Evolutionary conservation across 2,888 invertebrate genomes (phyloP).

Genomic region (Herminia tarsipennalis): DNA sequence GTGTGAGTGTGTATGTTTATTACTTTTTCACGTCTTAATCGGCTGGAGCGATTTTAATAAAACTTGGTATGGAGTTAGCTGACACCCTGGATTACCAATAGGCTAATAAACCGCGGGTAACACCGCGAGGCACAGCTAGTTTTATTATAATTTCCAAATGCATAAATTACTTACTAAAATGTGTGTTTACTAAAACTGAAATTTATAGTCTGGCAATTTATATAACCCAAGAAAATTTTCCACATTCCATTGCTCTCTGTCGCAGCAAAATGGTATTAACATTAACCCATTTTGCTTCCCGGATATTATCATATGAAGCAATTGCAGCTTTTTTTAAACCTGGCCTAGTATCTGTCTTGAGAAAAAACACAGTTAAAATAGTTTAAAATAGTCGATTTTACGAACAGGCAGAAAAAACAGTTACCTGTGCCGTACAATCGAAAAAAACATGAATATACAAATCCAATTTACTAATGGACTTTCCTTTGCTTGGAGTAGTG

Average conservation of each 20-base stretch:
- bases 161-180: not conserved
- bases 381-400: constrained; percentile 34
- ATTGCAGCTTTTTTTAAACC: constrained; percentile 7
- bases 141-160: not conserved
- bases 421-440: constrained; percentile 41
- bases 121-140: no score
- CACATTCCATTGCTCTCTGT: constrained; percentile 18
- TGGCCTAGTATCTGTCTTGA: constrained; percentile 14
- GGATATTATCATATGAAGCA: constrained; percentile 12
- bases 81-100: no score
- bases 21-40: no score
- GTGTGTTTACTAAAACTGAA: not conserved
- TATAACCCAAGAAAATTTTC: constrained; percentile 11
- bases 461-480: constrained; percentile 77
- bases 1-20: no score
- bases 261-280: constrained; percentile 31
- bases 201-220: constrained; percentile 10
- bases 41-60: no score
- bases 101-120: no score
- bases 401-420: constrained; percentile 36
- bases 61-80: no score
- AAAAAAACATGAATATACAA: constrained; percentile 60
- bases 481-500: constrained; percentile 67
- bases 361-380: constrained; percentile 24
- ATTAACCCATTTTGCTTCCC: constrained; percentile 36